Evolutionary conservation across 2,113 vertebrate genomes (phyloP).

Genomic region (Otus sunia): DNA sequence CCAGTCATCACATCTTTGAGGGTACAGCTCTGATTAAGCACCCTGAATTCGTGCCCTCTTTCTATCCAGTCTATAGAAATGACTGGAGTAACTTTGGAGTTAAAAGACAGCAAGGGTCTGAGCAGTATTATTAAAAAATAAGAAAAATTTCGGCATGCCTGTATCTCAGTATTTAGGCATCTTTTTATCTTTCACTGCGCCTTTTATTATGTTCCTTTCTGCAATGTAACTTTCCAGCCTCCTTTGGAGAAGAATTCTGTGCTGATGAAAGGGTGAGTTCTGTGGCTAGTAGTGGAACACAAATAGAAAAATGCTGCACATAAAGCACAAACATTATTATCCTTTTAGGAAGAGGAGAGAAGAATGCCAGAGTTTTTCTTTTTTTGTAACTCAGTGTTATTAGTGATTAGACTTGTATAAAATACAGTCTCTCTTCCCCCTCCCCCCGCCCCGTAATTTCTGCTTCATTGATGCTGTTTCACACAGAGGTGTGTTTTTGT

Average conservation of each 20-base stretch:
- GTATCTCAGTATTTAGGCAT: not conserved
- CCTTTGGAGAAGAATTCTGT: not conserved
- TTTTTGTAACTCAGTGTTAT: not conserved
- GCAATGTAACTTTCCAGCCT: not conserved
- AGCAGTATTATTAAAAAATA: not conserved
- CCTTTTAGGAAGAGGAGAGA: not conserved
- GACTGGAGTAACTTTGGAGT: not conserved
- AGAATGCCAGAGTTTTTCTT: not conserved
- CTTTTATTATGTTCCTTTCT: not conserved
- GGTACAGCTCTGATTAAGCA: not conserved
- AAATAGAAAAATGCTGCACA: not conserved
- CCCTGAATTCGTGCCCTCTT: not conserved
- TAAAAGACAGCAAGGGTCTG: not conserved
- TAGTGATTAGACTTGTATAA: not conserved
- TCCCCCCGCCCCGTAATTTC: not conserved
- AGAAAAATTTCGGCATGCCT: not conserved
- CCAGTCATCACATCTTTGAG: not conserved
- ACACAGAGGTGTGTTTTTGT: not conserved
- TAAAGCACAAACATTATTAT: not conserved
- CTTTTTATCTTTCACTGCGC: not conserved
- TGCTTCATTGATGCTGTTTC: not conserved
- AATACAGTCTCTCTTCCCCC: not conserved
- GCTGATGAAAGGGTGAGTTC: not conserved
- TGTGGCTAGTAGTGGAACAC: not conserved
- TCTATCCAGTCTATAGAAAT: not conserved